Evolutionary conservation across 2,797 vertebrate species (phyloP), one percentile per base, ranked within the genome.

Genomic region (Brotula barbata): DNA sequence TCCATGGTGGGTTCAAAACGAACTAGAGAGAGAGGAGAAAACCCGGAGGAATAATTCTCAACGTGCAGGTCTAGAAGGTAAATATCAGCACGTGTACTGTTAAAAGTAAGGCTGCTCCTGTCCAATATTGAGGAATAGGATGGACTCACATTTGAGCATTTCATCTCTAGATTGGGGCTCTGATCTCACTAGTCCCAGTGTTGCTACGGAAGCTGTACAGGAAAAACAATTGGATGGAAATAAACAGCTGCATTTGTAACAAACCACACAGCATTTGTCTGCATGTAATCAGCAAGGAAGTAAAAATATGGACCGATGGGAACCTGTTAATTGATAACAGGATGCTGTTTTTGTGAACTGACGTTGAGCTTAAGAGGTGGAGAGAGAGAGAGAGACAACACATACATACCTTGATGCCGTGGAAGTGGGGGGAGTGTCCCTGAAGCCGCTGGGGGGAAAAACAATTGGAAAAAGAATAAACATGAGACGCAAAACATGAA

Each of bases 81-180:
- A 43, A 21, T 11, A 12, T 28, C 25, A 4, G 17, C 16, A 3
- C 7, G 15, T 17, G 12, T 4, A 12, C 19, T 11, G 5, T 49
- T 49, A 31, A 19, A 13, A 31, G 36, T 39, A 17, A 33, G 47
- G 21, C 28, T 34, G 6, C 6, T n/a, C 40, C 4, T 12, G 15
- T 13, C 58, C 58, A 2, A 39, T 56, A 7, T 25, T 2, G 1
- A 57, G 7, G 13, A 60, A 20, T 6, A 39, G 12, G 0, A 31
- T 5, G 2, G 1, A 82, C 89, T 92, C 67, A 93, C 92, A 92
- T 83, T 92, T 93, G 5, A 92, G 50, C 77, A 93, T 45, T 59
- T 91, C 91, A 1, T 74, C 87, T 78, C 91, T 88, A 4, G 82
- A 88, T 78, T 89, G 85, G 53, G 89, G 89, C 25, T 88, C 85